Evolutionary conservation across 2,797 vertebrate species (phyloP), one percentile per base, ranked within the genome.

Genomic region (Chrosomus eos): DNA sequence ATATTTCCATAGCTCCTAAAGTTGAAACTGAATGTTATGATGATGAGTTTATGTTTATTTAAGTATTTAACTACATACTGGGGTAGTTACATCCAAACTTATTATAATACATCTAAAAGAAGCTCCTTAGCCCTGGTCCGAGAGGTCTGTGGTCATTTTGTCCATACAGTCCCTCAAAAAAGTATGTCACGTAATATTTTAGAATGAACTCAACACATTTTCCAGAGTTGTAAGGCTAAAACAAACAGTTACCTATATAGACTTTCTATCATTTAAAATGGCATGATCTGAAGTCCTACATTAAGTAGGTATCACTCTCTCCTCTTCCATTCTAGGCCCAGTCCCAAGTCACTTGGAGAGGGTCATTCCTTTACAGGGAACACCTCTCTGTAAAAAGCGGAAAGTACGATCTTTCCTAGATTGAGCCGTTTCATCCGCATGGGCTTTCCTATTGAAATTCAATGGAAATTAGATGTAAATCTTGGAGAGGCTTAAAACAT

Each of bases 391-490:
- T 26, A 73, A 67, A 80, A 33, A 31, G 62, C 5, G 3, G 14
- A 74, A 73, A 14, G 16, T 48, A 8, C 3, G 3, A 33, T n/a
- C 18, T 78, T 45, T 71, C 74, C 64, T 71, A 48, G 33, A 67
- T 21, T 23, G 16, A 67, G 31, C 45, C 5, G 19, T 58, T 70
- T 43, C 51, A 78, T 78, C 36, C 64, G 21, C 26, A 19, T 84
- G 26, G 8, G 62, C 33, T 70, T 77, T 58, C 26, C 64, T 8
- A 58, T 33, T 45, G 48, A 45, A 36, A 67, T 55, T 7, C 21
- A 21, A 83, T 83, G 82, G 36, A 83, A 83, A 77, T 68, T 1
- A 77, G 48, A 68, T 43, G 73, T 36, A 77, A 77, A 80, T 55
- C 40, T 28, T 26, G 14, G 14, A 82, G 21, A 74, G 28, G 40